Evolutionary conservation across 1,140 invertebrate species (phyloP).

Genomic region (Scylla paramamosain): DNA sequence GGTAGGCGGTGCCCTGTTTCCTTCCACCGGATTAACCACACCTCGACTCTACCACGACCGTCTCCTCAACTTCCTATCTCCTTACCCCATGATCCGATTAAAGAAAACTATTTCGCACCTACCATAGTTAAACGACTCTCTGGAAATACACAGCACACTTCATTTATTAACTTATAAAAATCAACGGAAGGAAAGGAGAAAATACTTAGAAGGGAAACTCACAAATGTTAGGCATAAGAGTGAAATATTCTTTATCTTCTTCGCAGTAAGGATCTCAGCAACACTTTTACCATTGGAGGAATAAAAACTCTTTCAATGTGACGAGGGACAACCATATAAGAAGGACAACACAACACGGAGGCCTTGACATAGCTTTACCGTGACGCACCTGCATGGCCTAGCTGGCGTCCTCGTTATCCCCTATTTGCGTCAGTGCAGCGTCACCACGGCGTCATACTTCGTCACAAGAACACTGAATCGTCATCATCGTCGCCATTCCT

Average conservation of each 20-base stretch:
- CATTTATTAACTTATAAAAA: too few species aligned
- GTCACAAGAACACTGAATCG: neutral
- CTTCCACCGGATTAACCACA: neutral
- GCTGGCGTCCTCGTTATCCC: neutral
- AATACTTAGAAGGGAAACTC: too few species aligned
- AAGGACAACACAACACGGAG: neutral
- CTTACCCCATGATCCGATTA: neutral
- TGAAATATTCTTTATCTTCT: too few species aligned
- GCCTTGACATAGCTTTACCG: neutral
- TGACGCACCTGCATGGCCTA: neutral
- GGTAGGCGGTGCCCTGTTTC: neutral
- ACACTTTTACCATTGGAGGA: too few species aligned
- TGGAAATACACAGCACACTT: neutral
- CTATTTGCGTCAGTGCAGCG: neutral
- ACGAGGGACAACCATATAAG: neutral
- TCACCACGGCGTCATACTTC: too few species aligned
- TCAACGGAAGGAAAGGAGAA: too few species aligned
- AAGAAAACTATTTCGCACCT: neutral
- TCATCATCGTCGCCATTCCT: neutral
- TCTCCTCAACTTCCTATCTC: neutral
- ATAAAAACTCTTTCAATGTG: neutral
- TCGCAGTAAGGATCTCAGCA: too few species aligned
- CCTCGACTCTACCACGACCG: neutral
- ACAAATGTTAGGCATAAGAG: too few species aligned
- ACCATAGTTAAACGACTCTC: neutral